Conservation (phyloP, 1,140 invertebrate species). For the Drosophila navojoa region DNA sequence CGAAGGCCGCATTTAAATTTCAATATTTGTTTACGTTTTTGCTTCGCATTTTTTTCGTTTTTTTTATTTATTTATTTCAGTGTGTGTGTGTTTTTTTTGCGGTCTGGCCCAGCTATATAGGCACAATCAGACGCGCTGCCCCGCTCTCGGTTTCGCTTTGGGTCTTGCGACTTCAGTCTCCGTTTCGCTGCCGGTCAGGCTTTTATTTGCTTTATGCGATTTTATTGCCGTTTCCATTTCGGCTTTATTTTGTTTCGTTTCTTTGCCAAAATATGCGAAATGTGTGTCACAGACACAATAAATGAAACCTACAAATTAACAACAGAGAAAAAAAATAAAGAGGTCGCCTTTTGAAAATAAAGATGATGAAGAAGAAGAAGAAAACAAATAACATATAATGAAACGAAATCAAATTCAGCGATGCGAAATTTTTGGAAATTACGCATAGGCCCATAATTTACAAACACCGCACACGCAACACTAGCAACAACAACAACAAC, state of each 20-base stretch:
- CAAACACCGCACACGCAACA: slow-evolving; percentile 49
- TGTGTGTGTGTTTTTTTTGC: slow-evolving; percentile 11
- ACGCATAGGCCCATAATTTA: slow-evolving; percentile 51
- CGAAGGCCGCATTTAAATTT: slow-evolving; percentile 55
- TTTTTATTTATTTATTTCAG: slow-evolving; percentile 29
- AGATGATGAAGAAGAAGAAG: background rate
- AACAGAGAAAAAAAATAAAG: slow-evolving; percentile 51
- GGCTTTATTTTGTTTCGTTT: slow-evolving; percentile 12
- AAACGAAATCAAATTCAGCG: slow-evolving; percentile 39
- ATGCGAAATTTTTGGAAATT: slow-evolving; percentile 53
- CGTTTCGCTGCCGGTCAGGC: slow-evolving; percentile 43
- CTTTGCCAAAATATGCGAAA: slow-evolving; percentile 48
- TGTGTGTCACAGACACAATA: slow-evolving; percentile 65
- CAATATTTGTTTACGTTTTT: slow-evolving; percentile 67
- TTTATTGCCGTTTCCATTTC: slow-evolving; percentile 63
- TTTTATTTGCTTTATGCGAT: slow-evolving; percentile 74
- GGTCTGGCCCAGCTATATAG: slow-evolving; percentile 16
- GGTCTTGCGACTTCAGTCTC: slow-evolving; percentile 6
- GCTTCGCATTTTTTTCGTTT: slow-evolving; percentile 1
- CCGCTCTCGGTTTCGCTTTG: background rate
- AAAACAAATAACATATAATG: slow-evolving; percentile 17
- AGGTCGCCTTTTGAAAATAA: slow-evolving; percentile 32
- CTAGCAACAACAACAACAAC: slow-evolving; percentile 10
- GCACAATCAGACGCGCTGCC: slow-evolving; percentile 17
- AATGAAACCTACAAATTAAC: slow-evolving; percentile 74